Conservation (phyloP, 1,140 invertebrate genomes). For the Diplogasteroides magnus region DNA sequence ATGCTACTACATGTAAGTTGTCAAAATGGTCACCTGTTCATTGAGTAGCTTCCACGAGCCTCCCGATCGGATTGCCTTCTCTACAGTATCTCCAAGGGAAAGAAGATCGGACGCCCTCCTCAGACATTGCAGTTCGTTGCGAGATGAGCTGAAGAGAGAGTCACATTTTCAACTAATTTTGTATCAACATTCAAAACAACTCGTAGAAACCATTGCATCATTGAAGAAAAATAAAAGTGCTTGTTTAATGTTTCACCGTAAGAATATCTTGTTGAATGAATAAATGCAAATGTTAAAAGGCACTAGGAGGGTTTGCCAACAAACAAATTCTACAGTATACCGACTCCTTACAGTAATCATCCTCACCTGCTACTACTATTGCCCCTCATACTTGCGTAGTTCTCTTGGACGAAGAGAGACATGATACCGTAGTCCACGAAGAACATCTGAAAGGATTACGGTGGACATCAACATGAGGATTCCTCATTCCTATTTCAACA, state of each 20-base stretch:
- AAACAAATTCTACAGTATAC: too few relatives aligned
- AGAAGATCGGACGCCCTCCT: conserved; percentile 77
- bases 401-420: conserved; percentile 94
- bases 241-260: too few relatives aligned
- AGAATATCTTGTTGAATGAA: too few relatives aligned
- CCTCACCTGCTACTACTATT: conserved; percentile 21
- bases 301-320: too few relatives aligned
- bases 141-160: conserved; percentile 42
- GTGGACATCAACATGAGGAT: not conserved
- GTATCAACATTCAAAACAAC: too few relatives aligned
- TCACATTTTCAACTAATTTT: too few relatives aligned
- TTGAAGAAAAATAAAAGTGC: too few relatives aligned
- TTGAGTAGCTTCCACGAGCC: conserved; percentile 85
- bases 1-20: not conserved
- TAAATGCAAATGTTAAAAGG: too few relatives aligned
- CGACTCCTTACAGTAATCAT: not conserved
- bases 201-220: too few relatives aligned
- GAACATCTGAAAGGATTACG: conserved; percentile 64
- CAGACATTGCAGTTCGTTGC: conserved; percentile 65
- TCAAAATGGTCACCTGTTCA: conserved; percentile 64
- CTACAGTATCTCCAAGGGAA: conserved; percentile 77
- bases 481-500: too few relatives aligned
- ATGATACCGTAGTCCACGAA: conserved; percentile 93
- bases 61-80: conserved; percentile 70
- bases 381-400: conserved; percentile 68